Conservation (phyloP, 53 echinoderm and acorn worm genomes). For the Paracentrotus lividus region DNA sequence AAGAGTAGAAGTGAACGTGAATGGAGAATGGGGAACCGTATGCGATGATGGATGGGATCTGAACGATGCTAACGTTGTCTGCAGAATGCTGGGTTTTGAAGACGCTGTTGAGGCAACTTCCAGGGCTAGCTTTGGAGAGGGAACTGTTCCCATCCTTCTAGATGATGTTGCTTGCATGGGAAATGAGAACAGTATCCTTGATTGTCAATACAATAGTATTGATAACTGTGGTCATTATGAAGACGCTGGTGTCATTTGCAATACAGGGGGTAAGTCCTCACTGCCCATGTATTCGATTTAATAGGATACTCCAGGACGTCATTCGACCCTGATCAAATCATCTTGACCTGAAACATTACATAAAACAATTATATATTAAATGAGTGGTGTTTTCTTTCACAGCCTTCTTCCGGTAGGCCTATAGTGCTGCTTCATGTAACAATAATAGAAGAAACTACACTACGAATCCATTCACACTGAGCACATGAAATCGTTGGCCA, state of each 20-base stretch:
- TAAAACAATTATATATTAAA: no score
- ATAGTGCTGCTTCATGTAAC: neutral
- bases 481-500: no score
- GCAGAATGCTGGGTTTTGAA: conserved; percentile 14
- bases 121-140: conserved; percentile 12
- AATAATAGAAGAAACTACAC: no score
- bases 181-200: neutral
- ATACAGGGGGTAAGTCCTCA: neutral
- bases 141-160: neutral
- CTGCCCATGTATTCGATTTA: no score
- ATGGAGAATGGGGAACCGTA: conserved; percentile 63
- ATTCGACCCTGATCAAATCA: no score
- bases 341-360: no score
- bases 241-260: neutral
- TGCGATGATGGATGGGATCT: conserved; percentile 34
- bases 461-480: no score
- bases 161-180: neutral
- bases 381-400: no score
- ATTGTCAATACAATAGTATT: conserved; percentile 4
- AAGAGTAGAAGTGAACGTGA: conserved; percentile 33
- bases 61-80: neutral
- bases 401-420: no score
- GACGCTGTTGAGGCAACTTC: conserved; percentile 30
- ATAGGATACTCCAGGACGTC: no score
- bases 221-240: neutral